Evolutionary conservation across 2,113 vertebrate species (phyloP), one percentile per base, ranked within the genome.

Genomic region (Oncorhynchus tshawytscha): DNA sequence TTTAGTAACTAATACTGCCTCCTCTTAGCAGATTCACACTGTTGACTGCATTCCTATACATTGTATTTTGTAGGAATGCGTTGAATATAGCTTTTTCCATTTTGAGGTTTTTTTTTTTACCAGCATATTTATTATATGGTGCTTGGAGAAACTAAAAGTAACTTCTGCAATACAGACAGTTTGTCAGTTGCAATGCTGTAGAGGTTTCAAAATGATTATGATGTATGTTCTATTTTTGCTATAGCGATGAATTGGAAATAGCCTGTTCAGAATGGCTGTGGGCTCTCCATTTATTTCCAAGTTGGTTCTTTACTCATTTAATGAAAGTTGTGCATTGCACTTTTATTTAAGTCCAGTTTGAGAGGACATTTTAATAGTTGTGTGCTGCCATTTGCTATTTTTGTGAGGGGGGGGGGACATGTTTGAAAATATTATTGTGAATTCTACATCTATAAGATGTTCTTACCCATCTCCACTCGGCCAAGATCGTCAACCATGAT

Each of bases 51-150:
- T 89, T 87, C 84, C 88, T 82, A 70, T 67, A 73, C 76, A 70
- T 73, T 87, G 79, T 73, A 74, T 80, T 78, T 79, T 78, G 70
- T 78, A 70, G 68, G 84, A 81, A 25, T 65, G 73, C 75, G 68
- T 78, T 84, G 66, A 77, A 80, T 76, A 72, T 60, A 82, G 68
- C 68, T 71, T 81, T 20, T 22, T 39, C 65, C 76, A 72, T 73
- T 67, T 70, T 51, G 73, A 62, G 48, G 80, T 86, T 34, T 39
- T 39, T 34, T 39, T 39, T 87, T 81, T 72, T 71, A 86, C 75
- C 79, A 79, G 81, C 74, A 75, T 91, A 89, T 91, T 88, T 89
- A 87, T 91, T 84, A 80, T 75, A 84, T 70, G 87, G 88, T 92
- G 88, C 88, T 92, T 86, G 81, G 68, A 79, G 68, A 84, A 75